Evolutionary conservation across 2,888 invertebrate species (phyloP).

Genomic region (Caenorhabditis sinica): DNA sequence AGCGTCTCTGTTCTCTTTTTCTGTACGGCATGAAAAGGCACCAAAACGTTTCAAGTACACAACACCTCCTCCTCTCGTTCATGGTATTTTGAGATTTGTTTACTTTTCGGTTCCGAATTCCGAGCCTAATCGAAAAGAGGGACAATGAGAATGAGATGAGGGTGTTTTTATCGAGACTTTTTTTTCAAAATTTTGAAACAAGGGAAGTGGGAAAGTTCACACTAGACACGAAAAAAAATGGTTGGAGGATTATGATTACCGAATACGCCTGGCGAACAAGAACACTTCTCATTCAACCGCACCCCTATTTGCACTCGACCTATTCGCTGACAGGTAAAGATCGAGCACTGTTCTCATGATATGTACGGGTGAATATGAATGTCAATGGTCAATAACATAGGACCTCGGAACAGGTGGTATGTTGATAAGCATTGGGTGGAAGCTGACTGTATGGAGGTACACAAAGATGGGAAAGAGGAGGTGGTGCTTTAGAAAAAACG

Average conservation of each 20-base stretch:
- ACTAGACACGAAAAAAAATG: not conserved
- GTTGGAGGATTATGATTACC: not conserved
- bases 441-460: not conserved
- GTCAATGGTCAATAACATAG: conserved; percentile 32
- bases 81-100: conserved; percentile 59
- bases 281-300: conserved; percentile 19
- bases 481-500: not conserved
- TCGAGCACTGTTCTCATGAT: conserved; percentile 54
- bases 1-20: not conserved
- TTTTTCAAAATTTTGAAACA: conserved; percentile 5
- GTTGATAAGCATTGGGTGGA: not conserved
- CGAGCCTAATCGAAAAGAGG: conserved; percentile 7
- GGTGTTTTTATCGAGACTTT: conserved; percentile 1
- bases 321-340: conserved; percentile 36
- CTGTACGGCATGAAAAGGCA: conserved; percentile 41
- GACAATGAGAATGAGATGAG: conserved; percentile 23
- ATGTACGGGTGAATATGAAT: conserved; percentile 41
- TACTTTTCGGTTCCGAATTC: conserved; percentile 49
- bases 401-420: not conserved
- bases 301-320: conserved; percentile 46
- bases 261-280: conserved; percentile 15
- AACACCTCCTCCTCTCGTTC: conserved; percentile 56
- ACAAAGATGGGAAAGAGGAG: not conserved
- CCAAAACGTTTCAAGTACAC: conserved; percentile 53
- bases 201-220: not conserved